Evolutionary conservation across 2,797 vertebrate genomes (phyloP).

Genomic region (Sphaeramia orbicularis): DNA sequence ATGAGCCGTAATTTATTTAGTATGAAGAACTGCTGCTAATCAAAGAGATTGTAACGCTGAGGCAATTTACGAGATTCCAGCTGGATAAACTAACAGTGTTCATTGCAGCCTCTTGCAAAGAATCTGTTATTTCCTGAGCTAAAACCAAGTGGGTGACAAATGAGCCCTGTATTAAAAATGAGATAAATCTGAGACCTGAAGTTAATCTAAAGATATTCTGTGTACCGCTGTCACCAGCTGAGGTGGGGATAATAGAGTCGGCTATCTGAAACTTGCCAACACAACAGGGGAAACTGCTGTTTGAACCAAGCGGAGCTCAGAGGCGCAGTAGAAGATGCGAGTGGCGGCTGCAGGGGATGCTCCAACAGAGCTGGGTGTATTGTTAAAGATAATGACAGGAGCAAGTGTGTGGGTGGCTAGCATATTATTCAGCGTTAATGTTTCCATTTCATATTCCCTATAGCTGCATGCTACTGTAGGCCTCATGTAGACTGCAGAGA

Average conservation of each 20-base stretch:
- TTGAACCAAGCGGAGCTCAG: constrained; percentile 5
- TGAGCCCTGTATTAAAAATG: constrained; percentile 3
- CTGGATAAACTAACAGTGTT: constrained; percentile 15
- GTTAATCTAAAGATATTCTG: background rate
- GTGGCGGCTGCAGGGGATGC: constrained; percentile 25
- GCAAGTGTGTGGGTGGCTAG: constrained; percentile 20
- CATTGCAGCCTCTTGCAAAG: constrained; percentile 14
- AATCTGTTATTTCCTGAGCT: constrained; percentile 5
- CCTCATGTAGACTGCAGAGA: constrained; percentile 35
- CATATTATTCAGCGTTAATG: constrained; percentile 43
- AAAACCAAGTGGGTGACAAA: background rate
- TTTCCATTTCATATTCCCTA: constrained; percentile 38
- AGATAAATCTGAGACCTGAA: constrained; percentile 14
- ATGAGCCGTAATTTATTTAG: constrained; percentile 15
- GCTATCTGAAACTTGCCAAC: constrained; percentile 17
- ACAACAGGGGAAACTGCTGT: constrained; percentile 13
- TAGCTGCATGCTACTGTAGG: constrained; percentile 20
- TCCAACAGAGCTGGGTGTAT: constrained; percentile 31
- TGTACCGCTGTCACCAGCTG: constrained; percentile 10
- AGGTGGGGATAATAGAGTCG: constrained; percentile 14
- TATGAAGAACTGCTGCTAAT: constrained; percentile 18
- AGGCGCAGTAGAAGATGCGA: constrained; percentile 15
- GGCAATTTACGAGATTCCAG: constrained; percentile 36
- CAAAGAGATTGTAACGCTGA: constrained; percentile 10
- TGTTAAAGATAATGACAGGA: constrained; percentile 60